Evolutionary conservation across 92 coral and sea anemone genomes (phyloP).

Genomic region (Bergia puertoricense): DNA sequence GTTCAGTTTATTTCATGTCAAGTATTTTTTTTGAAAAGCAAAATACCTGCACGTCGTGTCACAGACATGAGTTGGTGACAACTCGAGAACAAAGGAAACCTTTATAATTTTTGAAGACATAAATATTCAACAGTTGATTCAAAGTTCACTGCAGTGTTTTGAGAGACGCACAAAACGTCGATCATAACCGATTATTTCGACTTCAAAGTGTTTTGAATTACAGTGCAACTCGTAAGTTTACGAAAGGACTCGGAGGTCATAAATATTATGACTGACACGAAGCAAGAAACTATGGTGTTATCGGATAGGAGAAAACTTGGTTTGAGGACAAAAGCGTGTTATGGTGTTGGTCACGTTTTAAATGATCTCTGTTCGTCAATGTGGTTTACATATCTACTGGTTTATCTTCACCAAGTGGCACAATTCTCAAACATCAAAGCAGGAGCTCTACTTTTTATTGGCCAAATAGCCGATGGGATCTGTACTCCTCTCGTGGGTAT

Average conservation of each 20-base stretch:
- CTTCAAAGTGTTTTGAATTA: background rate
- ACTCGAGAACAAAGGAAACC: background rate
- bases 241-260: constrained; percentile 4
- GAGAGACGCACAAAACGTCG: background rate
- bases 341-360: constrained; percentile 92
- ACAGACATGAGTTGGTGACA: background rate
- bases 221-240: background rate
- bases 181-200: background rate
- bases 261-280: background rate
- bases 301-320: constrained; percentile 7
- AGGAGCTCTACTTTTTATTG: constrained; percentile 79
- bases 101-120: background rate
- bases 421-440: constrained; percentile 77
- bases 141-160: constrained; percentile 1
- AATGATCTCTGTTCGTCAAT: constrained; percentile 95
- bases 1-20: too few species aligned
- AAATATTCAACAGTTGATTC: constrained; percentile 17
- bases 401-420: constrained; percentile 88
- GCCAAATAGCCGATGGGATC: constrained; percentile 93
- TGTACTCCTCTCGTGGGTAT: constrained; percentile 96
- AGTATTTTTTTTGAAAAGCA: background rate
- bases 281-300: background rate
- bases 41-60: background rate
- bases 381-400: constrained; percentile 92
- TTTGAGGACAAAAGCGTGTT: constrained; percentile 63